These are phyloP conservation scores for Poliocrania exsul DNA, from an alignment of 2,797 vertebrate species.

Conservation along the genomic window DNA sequence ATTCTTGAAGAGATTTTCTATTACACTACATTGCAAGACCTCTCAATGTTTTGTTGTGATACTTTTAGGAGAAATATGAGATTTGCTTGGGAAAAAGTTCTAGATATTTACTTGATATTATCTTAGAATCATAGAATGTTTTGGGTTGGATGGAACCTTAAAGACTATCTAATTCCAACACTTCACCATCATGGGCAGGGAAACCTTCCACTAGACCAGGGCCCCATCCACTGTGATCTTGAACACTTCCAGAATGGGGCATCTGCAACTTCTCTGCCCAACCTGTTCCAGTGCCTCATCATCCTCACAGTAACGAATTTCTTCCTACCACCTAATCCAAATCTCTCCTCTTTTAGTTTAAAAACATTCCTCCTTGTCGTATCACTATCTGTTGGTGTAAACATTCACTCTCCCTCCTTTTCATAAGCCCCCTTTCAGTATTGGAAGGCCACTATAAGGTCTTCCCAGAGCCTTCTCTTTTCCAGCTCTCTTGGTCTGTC, in stretches of 20 bases:
- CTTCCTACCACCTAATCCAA: not conserved
- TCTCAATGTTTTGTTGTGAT: not conserved
- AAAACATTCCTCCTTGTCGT: not conserved
- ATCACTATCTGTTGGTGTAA: not conserved
- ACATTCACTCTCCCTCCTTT: not conserved
- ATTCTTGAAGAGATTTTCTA: not conserved
- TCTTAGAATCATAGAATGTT: not conserved
- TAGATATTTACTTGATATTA: not conserved
- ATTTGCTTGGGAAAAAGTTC: not conserved
- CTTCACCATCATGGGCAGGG: rapidly evolving
- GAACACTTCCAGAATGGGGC: not conserved
- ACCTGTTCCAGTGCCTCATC: not conserved
- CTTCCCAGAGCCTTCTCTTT: not conserved
- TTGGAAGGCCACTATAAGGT: not conserved
- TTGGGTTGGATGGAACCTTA: not conserved
- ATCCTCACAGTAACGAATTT: not conserved
- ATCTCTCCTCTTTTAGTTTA: not conserved
- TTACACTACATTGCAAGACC: not conserved
- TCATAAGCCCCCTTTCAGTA: not conserved
- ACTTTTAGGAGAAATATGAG: not conserved
- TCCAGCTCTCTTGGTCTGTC: not conserved
- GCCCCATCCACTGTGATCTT: too few species aligned
- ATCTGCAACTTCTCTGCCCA: not conserved
- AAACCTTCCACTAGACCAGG: not conserved
- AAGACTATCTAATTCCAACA: not conserved